Percentiles rank a stretch among this genome's conserved stretches.
These are phyloP conservation scores for Pionites leucogaster DNA, from an alignment of 2,113 vertebrate species.

Conservation along the genomic window DNA sequence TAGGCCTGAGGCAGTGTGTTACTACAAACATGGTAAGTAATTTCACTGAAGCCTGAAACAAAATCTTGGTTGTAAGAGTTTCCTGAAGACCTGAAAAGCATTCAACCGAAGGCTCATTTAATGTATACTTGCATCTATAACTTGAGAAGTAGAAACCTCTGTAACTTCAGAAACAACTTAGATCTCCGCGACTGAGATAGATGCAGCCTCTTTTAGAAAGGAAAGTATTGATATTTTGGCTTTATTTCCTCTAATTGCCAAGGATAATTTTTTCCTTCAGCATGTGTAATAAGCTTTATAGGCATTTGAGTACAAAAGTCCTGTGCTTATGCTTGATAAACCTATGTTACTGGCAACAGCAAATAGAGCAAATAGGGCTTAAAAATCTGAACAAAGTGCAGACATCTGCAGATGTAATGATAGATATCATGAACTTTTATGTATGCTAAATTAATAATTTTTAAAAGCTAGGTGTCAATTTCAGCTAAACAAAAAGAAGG, in stretches of 20 bases:
- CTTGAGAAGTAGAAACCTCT: background rate
- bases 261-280: background rate
- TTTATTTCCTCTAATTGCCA: background rate
- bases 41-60: background rate
- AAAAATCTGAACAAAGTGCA: background rate
- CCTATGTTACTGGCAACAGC: background rate
- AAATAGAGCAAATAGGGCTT: background rate
- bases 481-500: background rate
- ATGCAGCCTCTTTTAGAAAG: background rate
- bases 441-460: background rate
- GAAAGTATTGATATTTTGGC: background rate
- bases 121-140: background rate
- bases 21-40: background rate
- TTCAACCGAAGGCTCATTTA: background rate
- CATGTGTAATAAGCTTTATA: background rate
- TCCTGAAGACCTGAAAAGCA: background rate
- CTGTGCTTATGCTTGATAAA: background rate
- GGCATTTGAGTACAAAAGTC: background rate
- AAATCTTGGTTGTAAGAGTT: background rate
- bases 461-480: background rate
- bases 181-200: background rate
- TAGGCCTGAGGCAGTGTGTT: background rate
- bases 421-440: background rate
- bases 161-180: background rate
- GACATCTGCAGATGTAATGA: background rate